phyloP scores from a whole-genome alignment of 2,888 invertebrate species.

The Tachina fera region DNA sequence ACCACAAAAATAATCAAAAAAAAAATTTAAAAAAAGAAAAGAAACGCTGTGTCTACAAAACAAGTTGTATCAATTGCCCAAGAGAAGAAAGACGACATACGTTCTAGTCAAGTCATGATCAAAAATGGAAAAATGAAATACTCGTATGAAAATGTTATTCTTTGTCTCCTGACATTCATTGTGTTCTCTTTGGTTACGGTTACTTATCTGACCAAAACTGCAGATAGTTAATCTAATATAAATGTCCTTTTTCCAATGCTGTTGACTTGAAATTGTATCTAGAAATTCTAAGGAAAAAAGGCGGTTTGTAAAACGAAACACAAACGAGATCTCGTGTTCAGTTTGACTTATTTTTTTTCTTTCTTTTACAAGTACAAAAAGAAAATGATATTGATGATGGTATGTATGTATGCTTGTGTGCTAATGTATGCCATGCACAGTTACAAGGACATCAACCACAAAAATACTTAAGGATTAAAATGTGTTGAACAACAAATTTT shows the following conservation, averaged over 20 bases:
- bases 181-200: constrained; percentile 59
- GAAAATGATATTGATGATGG: background rate
- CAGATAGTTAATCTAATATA: constrained; percentile 69
- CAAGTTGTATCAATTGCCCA: constrained; percentile 41
- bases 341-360: constrained; percentile 37
- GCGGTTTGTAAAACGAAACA: constrained; percentile 77
- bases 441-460: constrained; percentile 67
- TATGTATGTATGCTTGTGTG: background rate
- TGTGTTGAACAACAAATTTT: constrained; percentile 71
- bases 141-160: background rate
- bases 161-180: constrained; percentile 13
- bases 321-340: constrained; percentile 69
- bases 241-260: constrained; percentile 63
- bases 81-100: constrained; percentile 72
- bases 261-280: constrained; percentile 58
- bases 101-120: constrained; percentile 68
- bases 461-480: constrained; percentile 59
- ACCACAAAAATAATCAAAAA: constrained; percentile 66
- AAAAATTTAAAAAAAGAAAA: constrained; percentile 24
- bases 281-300: constrained; percentile 77
- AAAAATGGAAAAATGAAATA: constrained; percentile 36
- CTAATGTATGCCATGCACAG: background rate
- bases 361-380: constrained; percentile 9
- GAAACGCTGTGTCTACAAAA: constrained; percentile 34
- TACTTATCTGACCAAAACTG: constrained; percentile 68